Evolutionary conservation across 2,113 vertebrate genomes (phyloP).

Genomic region (Myiagra hebetior): DNA sequence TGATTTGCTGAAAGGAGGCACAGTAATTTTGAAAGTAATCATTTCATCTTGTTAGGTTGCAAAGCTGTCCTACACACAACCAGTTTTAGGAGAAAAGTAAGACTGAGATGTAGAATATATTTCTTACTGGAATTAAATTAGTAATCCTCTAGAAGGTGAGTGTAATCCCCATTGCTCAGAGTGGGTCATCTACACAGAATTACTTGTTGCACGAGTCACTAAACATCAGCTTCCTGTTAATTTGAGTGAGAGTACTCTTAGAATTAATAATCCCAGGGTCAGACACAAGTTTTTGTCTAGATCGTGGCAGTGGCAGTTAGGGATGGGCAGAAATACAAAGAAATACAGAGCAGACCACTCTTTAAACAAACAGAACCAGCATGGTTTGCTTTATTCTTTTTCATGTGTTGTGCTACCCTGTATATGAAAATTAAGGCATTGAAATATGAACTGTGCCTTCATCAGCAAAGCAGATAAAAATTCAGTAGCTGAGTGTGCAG

Average conservation of each 20-base stretch:
- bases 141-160: background rate
- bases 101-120: background rate
- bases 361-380: background rate
- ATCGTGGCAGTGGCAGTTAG: background rate
- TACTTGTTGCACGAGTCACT: background rate
- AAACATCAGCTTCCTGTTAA: background rate
- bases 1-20: background rate
- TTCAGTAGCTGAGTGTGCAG: slow-evolving; percentile 42
- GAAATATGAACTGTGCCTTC: background rate
- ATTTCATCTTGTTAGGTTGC: background rate
- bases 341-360: background rate
- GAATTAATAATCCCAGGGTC: background rate
- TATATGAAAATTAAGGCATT: background rate
- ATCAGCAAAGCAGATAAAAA: slow-evolving; percentile 39
- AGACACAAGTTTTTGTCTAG: background rate
- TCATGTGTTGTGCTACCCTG: background rate
- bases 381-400: background rate
- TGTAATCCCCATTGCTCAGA: background rate
- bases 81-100: background rate
- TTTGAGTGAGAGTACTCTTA: background rate
- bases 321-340: background rate
- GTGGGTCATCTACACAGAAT: background rate
- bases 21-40: background rate
- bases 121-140: background rate
- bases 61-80: background rate